Conservation (phyloP, 2,113 vertebrate genomes). For the Tachysurus vachellii region DNA sequence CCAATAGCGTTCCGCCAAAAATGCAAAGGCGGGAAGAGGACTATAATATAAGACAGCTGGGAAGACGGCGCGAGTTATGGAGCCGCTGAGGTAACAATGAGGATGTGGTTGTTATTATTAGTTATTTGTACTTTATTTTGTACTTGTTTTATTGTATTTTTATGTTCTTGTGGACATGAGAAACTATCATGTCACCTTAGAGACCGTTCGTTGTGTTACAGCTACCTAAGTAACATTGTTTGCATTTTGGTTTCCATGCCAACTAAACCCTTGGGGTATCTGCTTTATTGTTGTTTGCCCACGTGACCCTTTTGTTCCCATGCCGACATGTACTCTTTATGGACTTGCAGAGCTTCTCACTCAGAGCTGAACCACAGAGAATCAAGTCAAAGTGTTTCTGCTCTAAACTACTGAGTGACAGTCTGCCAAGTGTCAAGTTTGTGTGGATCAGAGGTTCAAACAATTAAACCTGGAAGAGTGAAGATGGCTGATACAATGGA, state of each 20-base stretch:
- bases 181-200: neutral
- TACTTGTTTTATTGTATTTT: neutral
- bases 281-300: conserved; percentile 43
- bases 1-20: neutral
- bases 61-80: neutral
- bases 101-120: neutral
- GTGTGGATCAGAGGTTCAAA: neutral
- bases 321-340: conserved; percentile 20
- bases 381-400: neutral
- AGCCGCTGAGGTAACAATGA: neutral
- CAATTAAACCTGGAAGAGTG: neutral
- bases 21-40: neutral
- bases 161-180: neutral
- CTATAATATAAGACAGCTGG: neutral
- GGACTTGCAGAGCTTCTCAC: neutral
- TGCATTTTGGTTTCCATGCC: conserved; percentile 40
- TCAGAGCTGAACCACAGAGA: neutral
- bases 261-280: conserved; percentile 2
- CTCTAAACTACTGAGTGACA: neutral
- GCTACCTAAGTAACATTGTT: conserved; percentile 35
- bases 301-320: conserved; percentile 28
- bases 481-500: conserved; percentile 48
- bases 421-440: neutral
- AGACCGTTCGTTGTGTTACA: neutral
- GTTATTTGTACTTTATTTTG: neutral